A percentile compares a stretch with the other conserved stretches of the same genome.
These are phyloP conservation scores for Taenaris catops DNA, from an alignment of 2,888 invertebrate genomes.

Conservation along the genomic window DNA sequence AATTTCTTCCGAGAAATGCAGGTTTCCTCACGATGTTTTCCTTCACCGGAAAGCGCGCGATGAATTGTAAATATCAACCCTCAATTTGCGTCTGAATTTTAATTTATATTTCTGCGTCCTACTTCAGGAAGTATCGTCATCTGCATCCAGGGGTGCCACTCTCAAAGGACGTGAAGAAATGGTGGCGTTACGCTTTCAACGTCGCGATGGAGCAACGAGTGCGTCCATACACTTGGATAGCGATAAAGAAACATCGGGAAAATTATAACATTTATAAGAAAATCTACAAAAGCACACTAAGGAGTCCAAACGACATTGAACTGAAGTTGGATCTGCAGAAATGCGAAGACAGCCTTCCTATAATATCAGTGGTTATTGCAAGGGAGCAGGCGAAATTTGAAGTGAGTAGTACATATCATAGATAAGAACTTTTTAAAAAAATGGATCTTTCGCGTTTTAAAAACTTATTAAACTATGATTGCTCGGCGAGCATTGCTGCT, in stretches of 20 bases:
- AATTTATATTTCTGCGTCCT: too few species aligned
- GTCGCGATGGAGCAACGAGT: slow-evolving; percentile 86
- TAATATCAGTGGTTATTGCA: slow-evolving; percentile 88
- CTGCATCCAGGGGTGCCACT: slow-evolving; percentile 80
- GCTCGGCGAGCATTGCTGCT: too few species aligned
- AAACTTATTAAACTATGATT: too few species aligned
- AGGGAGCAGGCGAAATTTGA: slow-evolving; percentile 89
- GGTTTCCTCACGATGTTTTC: too few species aligned
- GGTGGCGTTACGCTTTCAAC: slow-evolving; percentile 89
- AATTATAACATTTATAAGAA: slow-evolving; percentile 84
- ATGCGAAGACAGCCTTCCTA: slow-evolving; percentile 86
- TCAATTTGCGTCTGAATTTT: too few species aligned
- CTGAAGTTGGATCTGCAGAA: slow-evolving; percentile 86
- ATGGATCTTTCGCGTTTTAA: background rate
- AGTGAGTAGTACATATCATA: too few species aligned
- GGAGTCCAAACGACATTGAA: slow-evolving; percentile 86
- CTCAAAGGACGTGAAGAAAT: slow-evolving; percentile 79
- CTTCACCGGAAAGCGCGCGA: too few species aligned
- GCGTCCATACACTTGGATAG: slow-evolving; percentile 86
- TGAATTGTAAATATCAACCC: too few species aligned
- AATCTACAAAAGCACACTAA: slow-evolving; percentile 84
- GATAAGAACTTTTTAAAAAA: background rate
- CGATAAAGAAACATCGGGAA: slow-evolving; percentile 83
- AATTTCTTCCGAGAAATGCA: too few species aligned
- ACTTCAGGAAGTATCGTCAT: slow-evolving; percentile 79